phyloP scores from a whole-genome alignment of 2,888 invertebrate genomes.

The Noctuana brunneofusca region DNA sequence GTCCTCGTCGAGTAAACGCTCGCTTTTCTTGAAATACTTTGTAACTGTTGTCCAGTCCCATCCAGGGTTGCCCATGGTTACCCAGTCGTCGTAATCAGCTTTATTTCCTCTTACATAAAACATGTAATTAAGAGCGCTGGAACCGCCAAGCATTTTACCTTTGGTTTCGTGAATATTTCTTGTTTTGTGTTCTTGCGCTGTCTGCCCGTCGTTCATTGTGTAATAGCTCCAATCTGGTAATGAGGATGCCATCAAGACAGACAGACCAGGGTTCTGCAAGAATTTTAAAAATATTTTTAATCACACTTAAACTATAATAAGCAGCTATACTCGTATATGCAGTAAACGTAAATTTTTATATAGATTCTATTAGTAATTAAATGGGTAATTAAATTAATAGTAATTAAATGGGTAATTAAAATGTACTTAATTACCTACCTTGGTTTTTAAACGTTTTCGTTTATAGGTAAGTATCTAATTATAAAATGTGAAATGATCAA shows the following conservation, averaged over 20 bases:
- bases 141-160: constrained; percentile 86
- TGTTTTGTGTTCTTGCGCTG: constrained; percentile 50
- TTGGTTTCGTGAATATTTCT: constrained; percentile 72
- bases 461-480: too few species aligned
- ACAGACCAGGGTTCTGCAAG: constrained; percentile 58
- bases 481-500: too few species aligned
- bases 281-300: not conserved
- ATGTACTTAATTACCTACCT: too few species aligned
- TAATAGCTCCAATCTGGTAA: constrained; percentile 56
- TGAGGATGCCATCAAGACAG: constrained; percentile 45
- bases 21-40: constrained; percentile 55
- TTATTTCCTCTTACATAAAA: constrained; percentile 85
- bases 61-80: constrained; percentile 80
- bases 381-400: too few species aligned
- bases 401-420: too few species aligned
- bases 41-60: constrained; percentile 55
- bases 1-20: constrained; percentile 44
- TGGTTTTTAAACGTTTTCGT: too few species aligned
- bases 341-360: too few species aligned
- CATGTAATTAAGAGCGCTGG: constrained; percentile 86
- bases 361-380: too few species aligned
- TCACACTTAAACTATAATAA: too few species aligned
- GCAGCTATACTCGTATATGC: too few species aligned
- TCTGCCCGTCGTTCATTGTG: constrained; percentile 51
- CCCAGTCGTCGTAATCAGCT: constrained; percentile 86